Evolutionary conservation across 2,888 invertebrate genomes (phyloP).

Genomic region (Phanerotoma sp.): DNA sequence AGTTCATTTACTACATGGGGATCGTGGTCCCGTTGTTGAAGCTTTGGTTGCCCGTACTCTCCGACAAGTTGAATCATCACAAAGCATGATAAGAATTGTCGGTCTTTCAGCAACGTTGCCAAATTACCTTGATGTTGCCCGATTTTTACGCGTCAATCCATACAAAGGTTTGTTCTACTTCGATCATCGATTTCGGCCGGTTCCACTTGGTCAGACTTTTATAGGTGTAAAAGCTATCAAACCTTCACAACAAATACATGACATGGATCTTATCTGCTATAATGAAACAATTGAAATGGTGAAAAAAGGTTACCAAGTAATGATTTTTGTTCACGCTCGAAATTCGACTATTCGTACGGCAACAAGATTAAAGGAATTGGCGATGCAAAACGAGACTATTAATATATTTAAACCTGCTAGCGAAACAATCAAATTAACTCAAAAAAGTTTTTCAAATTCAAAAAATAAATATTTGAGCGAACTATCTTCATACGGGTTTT

Average conservation of each 20-base stretch:
- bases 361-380: slow-evolving; percentile 77
- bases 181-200: slow-evolving; percentile 91
- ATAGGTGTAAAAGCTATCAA: slow-evolving; percentile 78
- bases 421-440: slow-evolving; percentile 67
- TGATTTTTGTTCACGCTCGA: slow-evolving; percentile 98
- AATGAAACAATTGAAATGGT: slow-evolving; percentile 88
- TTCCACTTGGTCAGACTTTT: slow-evolving; percentile 90
- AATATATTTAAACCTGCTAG: slow-evolving; percentile 69
- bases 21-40: slow-evolving; percentile 96
- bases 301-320: slow-evolving; percentile 87
- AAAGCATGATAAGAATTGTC: slow-evolving; percentile 95
- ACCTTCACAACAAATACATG: slow-evolving; percentile 66
- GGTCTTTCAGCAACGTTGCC: slow-evolving; percentile 97
- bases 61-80: slow-evolving; percentile 86
- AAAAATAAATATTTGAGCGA: slow-evolving; percentile 82
- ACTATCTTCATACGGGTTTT: slow-evolving; percentile 83
- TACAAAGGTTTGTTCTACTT: slow-evolving; percentile 91
- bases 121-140: slow-evolving; percentile 95
- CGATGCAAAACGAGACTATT: slow-evolving; percentile 72
- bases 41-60: slow-evolving; percentile 94
- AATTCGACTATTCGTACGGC: slow-evolving; percentile 94
- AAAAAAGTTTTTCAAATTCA: slow-evolving; percentile 70
- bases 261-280: slow-evolving; percentile 92
- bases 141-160: slow-evolving; percentile 91
- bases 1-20: slow-evolving; percentile 95